Evolutionary conservation across 2,113 vertebrate genomes (phyloP).

Genomic region (Anguilla rostrata): DNA sequence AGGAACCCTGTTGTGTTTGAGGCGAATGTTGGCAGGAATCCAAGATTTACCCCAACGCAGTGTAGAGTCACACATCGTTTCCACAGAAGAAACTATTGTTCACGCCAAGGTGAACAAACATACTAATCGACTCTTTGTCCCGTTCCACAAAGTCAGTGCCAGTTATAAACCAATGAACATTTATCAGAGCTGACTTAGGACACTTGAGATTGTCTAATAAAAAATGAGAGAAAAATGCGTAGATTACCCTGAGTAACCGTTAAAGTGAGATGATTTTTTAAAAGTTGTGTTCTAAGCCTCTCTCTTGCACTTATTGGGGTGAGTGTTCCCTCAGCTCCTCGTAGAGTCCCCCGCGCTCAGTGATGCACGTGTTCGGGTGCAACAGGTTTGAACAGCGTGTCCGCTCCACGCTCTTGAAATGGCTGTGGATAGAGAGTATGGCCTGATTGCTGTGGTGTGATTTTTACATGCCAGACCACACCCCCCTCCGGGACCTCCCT

Average conservation of each 20-base stretch:
- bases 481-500: neutral
- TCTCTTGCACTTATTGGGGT: neutral
- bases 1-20: neutral
- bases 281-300: neutral
- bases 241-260: neutral
- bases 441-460: conserved; percentile 12
- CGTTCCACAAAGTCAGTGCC: neutral
- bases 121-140: neutral
- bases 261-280: neutral
- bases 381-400: neutral
- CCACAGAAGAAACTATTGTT: neutral
- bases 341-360: neutral
- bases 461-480: conserved; percentile 11
- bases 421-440: neutral
- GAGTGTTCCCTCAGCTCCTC: neutral
- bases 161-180: neutral
- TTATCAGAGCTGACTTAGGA: neutral
- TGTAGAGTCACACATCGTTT: neutral
- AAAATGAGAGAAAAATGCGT: neutral
- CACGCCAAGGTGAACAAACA: neutral
- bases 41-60: neutral
- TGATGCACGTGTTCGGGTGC: neutral
- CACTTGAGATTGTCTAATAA: neutral
- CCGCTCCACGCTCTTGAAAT: neutral
- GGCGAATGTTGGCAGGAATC: neutral